Evolutionary conservation across 2,113 vertebrate genomes (phyloP).

Genomic region (Aleadryas rufinucha): DNA sequence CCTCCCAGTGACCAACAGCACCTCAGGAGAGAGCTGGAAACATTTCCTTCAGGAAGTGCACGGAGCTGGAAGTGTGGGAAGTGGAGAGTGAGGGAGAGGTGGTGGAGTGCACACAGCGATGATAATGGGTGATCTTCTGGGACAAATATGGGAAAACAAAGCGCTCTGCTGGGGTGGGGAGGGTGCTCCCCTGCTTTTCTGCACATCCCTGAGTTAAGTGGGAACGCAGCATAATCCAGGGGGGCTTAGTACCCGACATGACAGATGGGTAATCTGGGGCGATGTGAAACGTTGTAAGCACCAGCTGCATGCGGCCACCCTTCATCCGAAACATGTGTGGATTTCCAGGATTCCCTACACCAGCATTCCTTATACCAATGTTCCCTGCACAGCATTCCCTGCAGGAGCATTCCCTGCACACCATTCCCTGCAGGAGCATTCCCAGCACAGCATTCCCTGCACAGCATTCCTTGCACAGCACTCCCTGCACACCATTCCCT

Average conservation of each 20-base stretch:
- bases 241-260: background rate
- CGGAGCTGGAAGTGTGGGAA: no score
- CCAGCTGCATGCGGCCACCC: background rate
- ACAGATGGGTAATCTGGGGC: background rate
- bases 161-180: background rate
- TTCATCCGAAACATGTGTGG: background rate
- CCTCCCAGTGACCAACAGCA: no score
- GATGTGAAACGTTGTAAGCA: background rate
- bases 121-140: conserved; percentile 21
- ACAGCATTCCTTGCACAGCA: background rate
- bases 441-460: background rate
- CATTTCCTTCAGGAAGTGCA: no score
- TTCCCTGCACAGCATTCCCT: background rate
- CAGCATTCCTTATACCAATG: background rate
- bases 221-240: background rate
- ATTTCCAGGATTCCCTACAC: background rate
- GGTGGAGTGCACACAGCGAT: background rate
- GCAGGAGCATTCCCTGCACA: no score
- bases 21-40: no score
- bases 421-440: background rate
- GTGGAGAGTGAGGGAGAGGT: no score
- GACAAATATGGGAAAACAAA: conserved; percentile 46
- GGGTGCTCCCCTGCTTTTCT: background rate
- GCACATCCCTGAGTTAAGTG: background rate
- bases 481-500: background rate